Evolutionary conservation across 2,797 vertebrate genomes (phyloP), one percentile per base, ranked within the genome.

Genomic region (Sibirionetta formosa): DNA sequence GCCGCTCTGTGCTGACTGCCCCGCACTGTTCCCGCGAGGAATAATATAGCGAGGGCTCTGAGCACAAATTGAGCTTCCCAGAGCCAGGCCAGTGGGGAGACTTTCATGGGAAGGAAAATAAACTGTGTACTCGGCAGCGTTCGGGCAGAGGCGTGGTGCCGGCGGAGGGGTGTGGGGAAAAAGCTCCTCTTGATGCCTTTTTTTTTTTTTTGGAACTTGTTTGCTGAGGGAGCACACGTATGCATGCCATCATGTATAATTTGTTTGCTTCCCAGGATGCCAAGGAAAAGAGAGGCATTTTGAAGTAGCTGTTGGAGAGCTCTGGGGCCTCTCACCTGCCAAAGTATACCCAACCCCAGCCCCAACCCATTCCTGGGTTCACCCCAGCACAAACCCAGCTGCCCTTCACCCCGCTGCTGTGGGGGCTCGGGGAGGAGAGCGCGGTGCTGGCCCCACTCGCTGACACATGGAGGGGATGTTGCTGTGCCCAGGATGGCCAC

Each of bases 41-140:
- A 88, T 94, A 97, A 97, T 83, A 96, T 38, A 93, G 95, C 92
- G 69, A 24, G 65, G 3, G 94, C 94, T 73, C 79, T 4, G 94
- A 93, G 97, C 93, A 85, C 94, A 97, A 97, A 98, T 94, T 65
- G 95, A 95, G 82, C 29, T 96, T 96, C 95, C 85, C 82, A 90
- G 97, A 94, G 94, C 90, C 95, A 48, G 93, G 42, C 93, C 66
- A 82, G 36, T 80, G 92, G 82, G 93, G 96, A 96, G 95, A 65
- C 89, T 93, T 86, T 93, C 95, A 96, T 93, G 93, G 95, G 95
- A 97, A 96, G 94, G 95, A 95, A 96, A 98, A 97, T 97, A 97
- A 98, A 97, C 91, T 44, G 96, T 92, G 93, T 81, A 70, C 88
- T 93, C 63, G 72, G 93, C 66, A 70, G 93, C 76, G 29, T 96